Evolutionary conservation across 2,113 vertebrate species (phyloP).

Genomic region (Pycnonotus jocosus): DNA sequence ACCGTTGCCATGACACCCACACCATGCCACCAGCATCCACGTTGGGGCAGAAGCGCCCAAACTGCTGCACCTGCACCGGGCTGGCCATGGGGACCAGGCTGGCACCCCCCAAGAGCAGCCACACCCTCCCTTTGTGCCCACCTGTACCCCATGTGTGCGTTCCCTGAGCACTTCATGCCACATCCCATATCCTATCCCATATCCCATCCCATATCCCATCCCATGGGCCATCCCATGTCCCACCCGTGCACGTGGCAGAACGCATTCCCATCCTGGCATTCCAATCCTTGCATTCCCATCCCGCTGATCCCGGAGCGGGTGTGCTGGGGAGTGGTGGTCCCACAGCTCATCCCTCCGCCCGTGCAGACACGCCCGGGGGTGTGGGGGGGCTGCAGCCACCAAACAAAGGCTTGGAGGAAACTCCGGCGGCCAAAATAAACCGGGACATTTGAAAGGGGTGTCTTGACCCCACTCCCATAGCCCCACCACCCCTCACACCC

Average conservation of each 20-base stretch:
- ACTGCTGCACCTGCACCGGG: fast-evolving
- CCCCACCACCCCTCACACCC: fast-evolving
- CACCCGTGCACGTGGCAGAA: too few relatives aligned
- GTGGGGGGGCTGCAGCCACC: neutral
- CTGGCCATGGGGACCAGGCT: too few relatives aligned
- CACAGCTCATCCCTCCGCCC: neutral
- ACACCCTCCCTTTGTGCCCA: neutral
- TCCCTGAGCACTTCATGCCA: fast-evolving
- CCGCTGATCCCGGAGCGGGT: fast-evolving
- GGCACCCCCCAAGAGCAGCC: fast-evolving
- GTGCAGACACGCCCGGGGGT: neutral
- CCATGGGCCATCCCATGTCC: too few relatives aligned
- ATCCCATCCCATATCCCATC: neutral
- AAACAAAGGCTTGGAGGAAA: constrained; percentile 7
- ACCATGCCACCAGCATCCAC: fast-evolving
- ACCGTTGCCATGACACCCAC: too few relatives aligned
- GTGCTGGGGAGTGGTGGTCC: neutral
- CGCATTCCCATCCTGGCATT: neutral
- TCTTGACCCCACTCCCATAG: neutral
- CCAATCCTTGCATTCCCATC: too few relatives aligned
- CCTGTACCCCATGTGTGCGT: fast-evolving
- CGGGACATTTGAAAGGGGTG: neutral
- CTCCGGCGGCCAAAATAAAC: neutral
- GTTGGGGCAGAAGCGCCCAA: fast-evolving
- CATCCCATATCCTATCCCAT: neutral